Evolutionary conservation across 1,140 invertebrate species (phyloP), one percentile per base, ranked within the genome.

Genomic region (Asobara japonica): DNA sequence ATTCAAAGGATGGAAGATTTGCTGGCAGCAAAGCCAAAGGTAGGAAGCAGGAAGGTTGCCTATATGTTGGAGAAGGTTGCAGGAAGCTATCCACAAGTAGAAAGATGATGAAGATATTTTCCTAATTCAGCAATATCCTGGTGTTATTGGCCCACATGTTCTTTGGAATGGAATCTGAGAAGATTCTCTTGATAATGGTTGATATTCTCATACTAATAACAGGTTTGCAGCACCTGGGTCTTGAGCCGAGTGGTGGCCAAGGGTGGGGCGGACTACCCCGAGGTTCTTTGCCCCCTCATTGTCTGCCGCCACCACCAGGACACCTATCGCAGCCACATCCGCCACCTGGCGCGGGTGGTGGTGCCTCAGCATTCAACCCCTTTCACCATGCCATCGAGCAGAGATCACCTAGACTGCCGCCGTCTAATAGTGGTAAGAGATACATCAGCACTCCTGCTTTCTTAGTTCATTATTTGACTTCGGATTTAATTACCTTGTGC

Each of bases 351-450:
- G 30, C 51, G 3, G 51, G 77, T 62, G 84, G 83, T 74, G 76
- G 73, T 36, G 81, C 83, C 30, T 87, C 86, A 48, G 85, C 86
- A 64, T 88, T 88, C 76, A 88, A 88, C 72, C 85, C 84, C 56
- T 88, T 88, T 75, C 85, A 88, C 70, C 85, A 87, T 25, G 80
- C 81, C 22, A 84, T 86, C 64, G 86, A 87, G 61, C 84, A 86
- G 68, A 83, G 86, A 78, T 87, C 85, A 31, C 85, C 85, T 36
- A 82, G 84, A 74, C 38, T 86, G 25, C 77, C 84, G 45, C 80
- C 65, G 41, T 72, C 83, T 6, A 74, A 79, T 62, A 75, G 76
- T 51, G 85, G 85, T 88, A 79, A 77, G 74, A 22, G 38, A 76
- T 22, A 22, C 6, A 16, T n/a, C n/a, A n/a, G n/a, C n/a, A n/a